A percentile compares a stretch with the other conserved stretches of the same genome.
Evolutionary conservation across 2,113 vertebrate genomes (phyloP).

Genomic region (Colinus virginianus): DNA sequence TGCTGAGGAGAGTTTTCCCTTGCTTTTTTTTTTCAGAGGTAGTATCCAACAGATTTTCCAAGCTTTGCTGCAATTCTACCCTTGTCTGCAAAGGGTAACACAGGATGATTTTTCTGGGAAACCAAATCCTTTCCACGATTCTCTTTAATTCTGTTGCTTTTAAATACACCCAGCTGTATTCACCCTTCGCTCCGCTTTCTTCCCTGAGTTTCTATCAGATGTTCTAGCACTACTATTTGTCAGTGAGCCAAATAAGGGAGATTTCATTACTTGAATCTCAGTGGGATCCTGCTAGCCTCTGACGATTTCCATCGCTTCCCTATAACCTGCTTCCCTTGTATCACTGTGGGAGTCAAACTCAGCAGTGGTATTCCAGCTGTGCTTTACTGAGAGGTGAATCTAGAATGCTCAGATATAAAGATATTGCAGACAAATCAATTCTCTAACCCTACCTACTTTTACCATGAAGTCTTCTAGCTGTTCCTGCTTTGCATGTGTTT

Average conservation of each 20-base stretch:
- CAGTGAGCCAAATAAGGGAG: not conserved
- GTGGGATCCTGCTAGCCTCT: not conserved
- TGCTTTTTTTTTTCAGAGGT: not conserved
- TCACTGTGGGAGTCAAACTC: not conserved
- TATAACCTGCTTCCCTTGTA: not conserved
- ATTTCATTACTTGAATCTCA: conserved; percentile 6
- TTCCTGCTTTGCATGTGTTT: not conserved
- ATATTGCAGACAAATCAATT: not conserved
- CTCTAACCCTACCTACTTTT: not conserved
- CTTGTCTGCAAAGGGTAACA: not conserved
- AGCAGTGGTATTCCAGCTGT: not conserved
- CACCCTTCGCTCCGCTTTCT: not conserved
- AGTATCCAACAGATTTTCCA: not conserved
- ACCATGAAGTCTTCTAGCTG: not conserved
- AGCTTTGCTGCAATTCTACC: not conserved
- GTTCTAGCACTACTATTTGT: not conserved
- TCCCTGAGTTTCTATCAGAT: not conserved
- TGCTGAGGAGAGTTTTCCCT: not conserved
- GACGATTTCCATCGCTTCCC: fast-evolving
- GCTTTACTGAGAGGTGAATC: not conserved
- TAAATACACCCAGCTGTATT: not conserved
- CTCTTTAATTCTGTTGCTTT: not conserved
- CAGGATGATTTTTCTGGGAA: not conserved
- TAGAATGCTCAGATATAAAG: not conserved
- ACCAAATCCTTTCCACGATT: not conserved